Conservation (phyloP, 1,140 invertebrate species). For the Pseudomyrmex cubaensis region DNA sequence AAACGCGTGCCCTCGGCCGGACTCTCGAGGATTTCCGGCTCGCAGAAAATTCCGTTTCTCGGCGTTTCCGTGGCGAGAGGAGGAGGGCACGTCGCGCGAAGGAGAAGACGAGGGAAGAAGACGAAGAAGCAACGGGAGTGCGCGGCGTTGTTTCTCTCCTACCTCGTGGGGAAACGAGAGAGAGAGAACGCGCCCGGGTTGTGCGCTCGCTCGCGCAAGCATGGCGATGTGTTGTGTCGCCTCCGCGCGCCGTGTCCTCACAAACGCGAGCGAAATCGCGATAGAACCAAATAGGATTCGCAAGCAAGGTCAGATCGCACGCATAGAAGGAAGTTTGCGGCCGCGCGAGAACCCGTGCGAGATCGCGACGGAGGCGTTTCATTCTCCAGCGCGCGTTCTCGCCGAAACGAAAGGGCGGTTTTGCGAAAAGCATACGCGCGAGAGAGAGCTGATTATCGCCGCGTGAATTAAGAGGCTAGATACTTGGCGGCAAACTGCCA, state of each 20-base stretch:
- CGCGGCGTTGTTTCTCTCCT: not conserved
- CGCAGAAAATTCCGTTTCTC: not conserved
- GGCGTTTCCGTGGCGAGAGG: not conserved
- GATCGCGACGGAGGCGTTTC: not conserved
- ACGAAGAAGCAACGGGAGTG: constrained; percentile 3
- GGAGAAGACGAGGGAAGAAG: not conserved
- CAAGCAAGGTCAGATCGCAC: too few relatives aligned
- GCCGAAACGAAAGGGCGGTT: constrained; percentile 10
- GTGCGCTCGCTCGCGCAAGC: constrained; percentile 69
- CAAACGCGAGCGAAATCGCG: constrained; percentile 13
- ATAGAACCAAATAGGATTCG: not conserved
- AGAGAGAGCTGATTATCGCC: too few relatives aligned
- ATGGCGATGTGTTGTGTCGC: constrained; percentile 76
- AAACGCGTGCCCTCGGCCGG: not conserved
- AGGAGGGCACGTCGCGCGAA: not conserved
- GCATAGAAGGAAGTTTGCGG: not conserved
- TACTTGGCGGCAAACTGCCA: too few relatives aligned
- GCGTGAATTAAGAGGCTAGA: too few relatives aligned
- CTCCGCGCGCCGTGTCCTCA: constrained; percentile 37
- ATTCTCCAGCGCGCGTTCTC: not conserved
- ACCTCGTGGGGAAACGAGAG: not conserved
- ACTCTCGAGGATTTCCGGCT: too few relatives aligned
- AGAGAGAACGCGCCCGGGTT: constrained; percentile 68
- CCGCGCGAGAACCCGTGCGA: not conserved
- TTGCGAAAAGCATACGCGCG: too few relatives aligned